Conservation (phyloP, 1,140 invertebrate genomes). For the Sogatella furcifera region DNA sequence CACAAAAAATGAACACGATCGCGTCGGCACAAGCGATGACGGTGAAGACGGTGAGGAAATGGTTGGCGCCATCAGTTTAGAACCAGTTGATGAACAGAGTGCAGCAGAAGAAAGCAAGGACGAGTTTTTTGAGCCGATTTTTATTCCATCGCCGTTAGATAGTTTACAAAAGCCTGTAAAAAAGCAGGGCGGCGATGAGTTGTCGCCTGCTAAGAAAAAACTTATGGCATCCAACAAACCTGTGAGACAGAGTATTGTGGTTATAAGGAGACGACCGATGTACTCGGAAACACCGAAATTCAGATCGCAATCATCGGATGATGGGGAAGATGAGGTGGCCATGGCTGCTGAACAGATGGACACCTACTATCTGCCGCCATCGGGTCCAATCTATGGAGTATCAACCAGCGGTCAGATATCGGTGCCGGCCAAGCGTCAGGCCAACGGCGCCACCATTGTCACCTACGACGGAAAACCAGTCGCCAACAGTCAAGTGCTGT, state of each 20-base stretch:
- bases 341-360: slow-evolving; percentile 58
- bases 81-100: slow-evolving; percentile 11
- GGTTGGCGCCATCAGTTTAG: slow-evolving; percentile 14
- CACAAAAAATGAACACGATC: slow-evolving; percentile 37
- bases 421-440: neutral
- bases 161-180: slow-evolving; percentile 16
- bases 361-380: slow-evolving; percentile 54
- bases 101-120: slow-evolving; percentile 26
- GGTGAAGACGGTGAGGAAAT: slow-evolving; percentile 30
- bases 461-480: slow-evolving; percentile 62
- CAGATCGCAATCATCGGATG: slow-evolving; percentile 20
- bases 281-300: slow-evolving; percentile 14
- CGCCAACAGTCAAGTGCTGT: slow-evolving; percentile 39
- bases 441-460: slow-evolving; percentile 40
- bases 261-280: slow-evolving; percentile 9
- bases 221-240: neutral
- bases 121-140: slow-evolving; percentile 58
- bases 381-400: slow-evolving; percentile 9
- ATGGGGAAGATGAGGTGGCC: slow-evolving; percentile 41
- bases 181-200: slow-evolving; percentile 16
- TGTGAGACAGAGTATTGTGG: slow-evolving; percentile 4
- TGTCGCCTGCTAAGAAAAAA: slow-evolving; percentile 9
- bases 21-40: slow-evolving; percentile 36
- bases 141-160: slow-evolving; percentile 55
- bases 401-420: neutral